phyloP scores from a whole-genome alignment of 2,888 invertebrate genomes.

The Leptinotarsa tumamoca region DNA sequence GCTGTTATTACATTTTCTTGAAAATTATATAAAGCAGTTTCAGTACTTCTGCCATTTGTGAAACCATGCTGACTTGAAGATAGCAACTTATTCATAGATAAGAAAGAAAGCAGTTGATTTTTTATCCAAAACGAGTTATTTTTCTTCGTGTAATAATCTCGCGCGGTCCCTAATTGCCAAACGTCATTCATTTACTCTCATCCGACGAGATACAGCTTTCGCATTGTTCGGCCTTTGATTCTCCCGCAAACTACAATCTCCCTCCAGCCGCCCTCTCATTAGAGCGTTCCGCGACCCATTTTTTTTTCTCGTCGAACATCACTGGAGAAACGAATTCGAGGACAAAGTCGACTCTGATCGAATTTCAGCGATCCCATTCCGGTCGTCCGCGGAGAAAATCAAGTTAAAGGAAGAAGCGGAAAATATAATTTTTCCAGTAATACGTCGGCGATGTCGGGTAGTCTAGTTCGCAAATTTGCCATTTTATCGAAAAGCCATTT shows the following conservation, averaged over 20 bases:
- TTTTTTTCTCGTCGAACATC: not conserved
- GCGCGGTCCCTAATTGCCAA: no score
- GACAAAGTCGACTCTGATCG: conserved; percentile 3
- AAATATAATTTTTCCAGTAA: conserved; percentile 3
- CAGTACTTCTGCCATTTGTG: no score
- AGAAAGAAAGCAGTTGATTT: no score
- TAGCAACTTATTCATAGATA: no score
- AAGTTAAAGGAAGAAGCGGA: not conserved
- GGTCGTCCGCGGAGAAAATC: not conserved
- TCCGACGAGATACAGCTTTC: not conserved
- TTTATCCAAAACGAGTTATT: no score
- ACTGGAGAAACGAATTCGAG: not conserved
- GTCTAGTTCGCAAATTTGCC: no score
- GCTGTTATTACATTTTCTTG: no score
- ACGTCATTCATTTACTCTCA: not conserved
- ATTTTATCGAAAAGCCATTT: not conserved
- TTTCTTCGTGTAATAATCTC: no score
- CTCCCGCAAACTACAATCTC: not conserved
- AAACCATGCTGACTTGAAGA: no score
- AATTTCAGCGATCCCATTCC: not conserved
- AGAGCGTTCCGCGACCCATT: not conserved
- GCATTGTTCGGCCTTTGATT: not conserved
- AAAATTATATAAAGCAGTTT: no score
- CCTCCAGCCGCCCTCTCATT: not conserved
- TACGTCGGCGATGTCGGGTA: not conserved